Percentiles rank a stretch among this genome's conserved stretches.
Conservation (phyloP, 2,797 vertebrate species). For the Lepilemur septentrionalis region DNA sequence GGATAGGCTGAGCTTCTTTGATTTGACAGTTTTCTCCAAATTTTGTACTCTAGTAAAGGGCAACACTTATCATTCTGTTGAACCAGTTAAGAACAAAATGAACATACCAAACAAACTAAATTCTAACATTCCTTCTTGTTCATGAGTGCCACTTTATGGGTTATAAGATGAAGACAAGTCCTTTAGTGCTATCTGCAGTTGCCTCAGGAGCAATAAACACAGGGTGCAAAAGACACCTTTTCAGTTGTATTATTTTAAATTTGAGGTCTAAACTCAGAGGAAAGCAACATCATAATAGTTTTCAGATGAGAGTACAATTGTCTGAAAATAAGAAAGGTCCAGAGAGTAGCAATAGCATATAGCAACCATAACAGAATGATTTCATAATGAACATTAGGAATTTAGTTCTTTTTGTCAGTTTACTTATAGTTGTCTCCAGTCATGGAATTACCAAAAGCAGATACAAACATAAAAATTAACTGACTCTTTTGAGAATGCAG, state of each 20-base stretch:
- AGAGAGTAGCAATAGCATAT: background rate
- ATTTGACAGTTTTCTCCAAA: background rate
- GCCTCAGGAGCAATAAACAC: background rate
- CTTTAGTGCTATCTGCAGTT: background rate
- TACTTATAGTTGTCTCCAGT: background rate
- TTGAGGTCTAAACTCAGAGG: background rate
- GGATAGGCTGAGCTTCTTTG: background rate
- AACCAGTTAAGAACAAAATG: conserved; percentile 30
- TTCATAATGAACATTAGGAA: background rate
- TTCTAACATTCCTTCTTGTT: background rate
- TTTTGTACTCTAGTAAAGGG: background rate
- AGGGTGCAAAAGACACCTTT: background rate
- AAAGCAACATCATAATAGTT: conserved; percentile 1
- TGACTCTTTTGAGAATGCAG: conserved; percentile 9
- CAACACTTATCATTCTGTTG: conserved; percentile 2
- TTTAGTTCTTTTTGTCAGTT: background rate
- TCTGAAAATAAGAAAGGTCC: background rate
- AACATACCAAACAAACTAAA: conserved; percentile 11
- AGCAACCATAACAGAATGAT: background rate
- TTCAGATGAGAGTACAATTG: background rate
- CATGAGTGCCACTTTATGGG: background rate
- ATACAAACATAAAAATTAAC: conserved; percentile 23
- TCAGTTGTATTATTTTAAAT: background rate
- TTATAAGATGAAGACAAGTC: conserved; percentile 1
- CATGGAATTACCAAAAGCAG: background rate